Percentiles rank a stretch among this genome's conserved stretches.
phyloP scores from a whole-genome alignment of 2,113 vertebrate genomes.

The Antigone vipio region DNA sequence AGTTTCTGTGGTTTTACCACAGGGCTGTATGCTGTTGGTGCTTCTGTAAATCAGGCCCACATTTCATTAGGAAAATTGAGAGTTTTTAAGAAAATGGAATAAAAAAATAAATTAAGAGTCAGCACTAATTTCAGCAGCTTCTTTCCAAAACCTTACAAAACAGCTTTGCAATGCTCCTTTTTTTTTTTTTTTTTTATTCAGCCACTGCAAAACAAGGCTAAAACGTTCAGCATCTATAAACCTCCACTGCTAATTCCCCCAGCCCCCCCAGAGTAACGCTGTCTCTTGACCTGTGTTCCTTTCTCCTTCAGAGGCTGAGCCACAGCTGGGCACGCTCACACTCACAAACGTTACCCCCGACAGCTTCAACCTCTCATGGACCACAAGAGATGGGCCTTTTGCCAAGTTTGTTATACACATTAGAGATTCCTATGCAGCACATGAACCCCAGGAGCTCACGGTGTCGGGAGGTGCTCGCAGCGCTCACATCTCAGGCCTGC shows the following conservation, averaged over 20 bases:
- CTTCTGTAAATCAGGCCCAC: background rate
- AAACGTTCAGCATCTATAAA: background rate
- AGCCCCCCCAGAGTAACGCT: background rate
- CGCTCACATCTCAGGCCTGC: slow-evolving; percentile 58
- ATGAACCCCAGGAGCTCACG: slow-evolving; percentile 37
- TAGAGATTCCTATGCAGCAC: slow-evolving; percentile 29
- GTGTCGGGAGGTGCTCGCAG: slow-evolving; percentile 61
- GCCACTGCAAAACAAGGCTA: background rate
- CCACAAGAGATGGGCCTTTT: slow-evolving; percentile 54
- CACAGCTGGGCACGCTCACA: slow-evolving; percentile 68
- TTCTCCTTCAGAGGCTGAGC: slow-evolving; percentile 69
- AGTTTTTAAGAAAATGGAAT: background rate
- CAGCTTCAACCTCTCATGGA: slow-evolving; percentile 76
- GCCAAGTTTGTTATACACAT: slow-evolving; percentile 63
- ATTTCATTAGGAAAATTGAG: background rate
- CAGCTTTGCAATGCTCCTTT: background rate
- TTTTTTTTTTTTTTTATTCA: background rate
- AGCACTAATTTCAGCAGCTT: slow-evolving; percentile 38
- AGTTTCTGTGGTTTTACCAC: background rate
- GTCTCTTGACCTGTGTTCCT: slow-evolving; percentile 52
- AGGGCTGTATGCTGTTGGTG: no score
- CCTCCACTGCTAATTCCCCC: background rate
- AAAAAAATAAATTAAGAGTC: background rate
- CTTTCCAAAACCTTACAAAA: slow-evolving; percentile 18
- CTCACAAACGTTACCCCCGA: slow-evolving; percentile 72